Conservation (phyloP, 2,113 vertebrate genomes). For the Forbesichthys agassizii region DNA sequence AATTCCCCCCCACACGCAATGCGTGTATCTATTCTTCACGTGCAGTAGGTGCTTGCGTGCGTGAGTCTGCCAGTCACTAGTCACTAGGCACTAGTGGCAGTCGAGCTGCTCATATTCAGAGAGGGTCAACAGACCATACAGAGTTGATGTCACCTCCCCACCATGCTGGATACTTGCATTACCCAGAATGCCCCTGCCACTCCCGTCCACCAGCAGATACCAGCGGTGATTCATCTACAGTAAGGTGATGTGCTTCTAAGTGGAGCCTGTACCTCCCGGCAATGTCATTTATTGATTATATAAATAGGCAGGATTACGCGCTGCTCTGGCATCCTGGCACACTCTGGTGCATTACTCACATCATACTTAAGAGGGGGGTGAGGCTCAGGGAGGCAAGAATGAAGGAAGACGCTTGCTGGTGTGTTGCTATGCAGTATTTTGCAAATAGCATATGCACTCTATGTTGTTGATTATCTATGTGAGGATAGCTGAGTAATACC, state of each 20-base stretch:
- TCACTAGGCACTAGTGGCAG: slow-evolving; percentile 12
- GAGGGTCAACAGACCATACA: slow-evolving; percentile 33
- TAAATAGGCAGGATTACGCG: neutral
- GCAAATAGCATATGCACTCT: too few species aligned
- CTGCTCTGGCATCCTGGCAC: neutral
- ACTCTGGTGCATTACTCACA: neutral
- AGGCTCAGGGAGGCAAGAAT: too few species aligned
- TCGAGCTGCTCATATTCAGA: slow-evolving; percentile 36
- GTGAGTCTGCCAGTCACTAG: neutral
- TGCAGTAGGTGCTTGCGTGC: neutral
- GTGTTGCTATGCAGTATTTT: neutral
- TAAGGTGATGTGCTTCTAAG: neutral
- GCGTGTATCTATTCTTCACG: slow-evolving; percentile 5
- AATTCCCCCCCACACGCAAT: neutral
- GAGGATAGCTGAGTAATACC: too few species aligned
- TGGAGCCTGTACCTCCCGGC: neutral
- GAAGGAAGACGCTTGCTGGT: neutral
- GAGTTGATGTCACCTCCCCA: slow-evolving; percentile 37
- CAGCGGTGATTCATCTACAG: slow-evolving; percentile 7
- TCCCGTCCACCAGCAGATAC: slow-evolving; percentile 6
- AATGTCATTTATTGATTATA: neutral
- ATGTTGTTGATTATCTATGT: too few species aligned
- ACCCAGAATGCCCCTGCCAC: slow-evolving; percentile 12
- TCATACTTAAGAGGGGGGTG: neutral
- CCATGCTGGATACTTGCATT: slow-evolving; percentile 13